Evolutionary conservation across 2,113 vertebrate species (phyloP).

Genomic region (Chionis minor): DNA sequence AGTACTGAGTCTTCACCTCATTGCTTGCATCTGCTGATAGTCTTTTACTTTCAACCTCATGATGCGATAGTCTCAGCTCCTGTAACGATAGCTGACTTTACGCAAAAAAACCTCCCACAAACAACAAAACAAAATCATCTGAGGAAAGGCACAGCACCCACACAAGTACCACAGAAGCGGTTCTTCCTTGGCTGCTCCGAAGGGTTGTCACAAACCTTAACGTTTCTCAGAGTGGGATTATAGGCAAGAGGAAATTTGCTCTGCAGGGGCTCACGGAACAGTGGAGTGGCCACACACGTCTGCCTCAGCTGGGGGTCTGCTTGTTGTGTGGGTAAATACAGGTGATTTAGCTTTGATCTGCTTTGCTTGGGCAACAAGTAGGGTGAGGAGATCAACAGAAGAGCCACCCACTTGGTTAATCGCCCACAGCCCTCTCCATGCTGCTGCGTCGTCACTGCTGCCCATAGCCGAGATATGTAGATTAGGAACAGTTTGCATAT

Average conservation of each 20-base stretch:
- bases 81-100: background rate
- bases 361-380: conserved; percentile 32
- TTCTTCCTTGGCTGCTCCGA: background rate
- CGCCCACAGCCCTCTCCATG: background rate
- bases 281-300: background rate
- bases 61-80: background rate
- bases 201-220: background rate
- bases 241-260: background rate
- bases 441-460: background rate
- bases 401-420: background rate
- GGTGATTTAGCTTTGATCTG: conserved; percentile 9
- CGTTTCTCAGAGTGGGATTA: background rate
- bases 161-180: background rate
- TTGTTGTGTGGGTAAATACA: background rate
- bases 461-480: background rate
- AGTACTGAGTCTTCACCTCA: background rate
- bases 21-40: background rate
- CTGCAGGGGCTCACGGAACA: background rate
- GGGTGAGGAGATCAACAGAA: conserved; percentile 19
- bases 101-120: background rate
- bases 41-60: background rate
- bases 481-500: conserved; percentile 19
- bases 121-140: background rate
- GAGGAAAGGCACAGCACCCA: background rate
- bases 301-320: background rate